Percentiles rank a stretch among this genome's conserved stretches.
These are phyloP conservation scores for Echeneis naucrates DNA, from an alignment of 2,797 vertebrate genomes.

Conservation along the genomic window DNA sequence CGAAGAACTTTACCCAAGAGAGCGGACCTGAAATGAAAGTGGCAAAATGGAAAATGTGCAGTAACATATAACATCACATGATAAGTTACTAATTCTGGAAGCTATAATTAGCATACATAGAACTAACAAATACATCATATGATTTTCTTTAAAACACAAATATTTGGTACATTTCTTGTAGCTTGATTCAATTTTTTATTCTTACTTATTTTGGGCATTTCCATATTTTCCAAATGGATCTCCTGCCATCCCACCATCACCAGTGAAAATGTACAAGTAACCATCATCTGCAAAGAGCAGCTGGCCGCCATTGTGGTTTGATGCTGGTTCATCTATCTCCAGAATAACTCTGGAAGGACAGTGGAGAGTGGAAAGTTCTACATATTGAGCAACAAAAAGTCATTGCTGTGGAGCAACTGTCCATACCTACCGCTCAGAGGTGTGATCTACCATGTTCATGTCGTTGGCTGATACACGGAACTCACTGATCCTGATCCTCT, in stretches of 20 bases:
- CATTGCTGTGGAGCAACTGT: background rate
- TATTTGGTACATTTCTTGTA: background rate
- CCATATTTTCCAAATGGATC: conserved; percentile 95
- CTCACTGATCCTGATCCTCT: conserved; percentile 96
- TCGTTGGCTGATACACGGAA: conserved; percentile 90
- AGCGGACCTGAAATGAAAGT: conserved; percentile 83
- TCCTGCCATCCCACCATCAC: conserved; percentile 97
- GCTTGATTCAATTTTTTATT: background rate
- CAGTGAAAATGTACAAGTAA: conserved; percentile 96
- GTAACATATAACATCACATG: background rate
- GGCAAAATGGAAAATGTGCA: background rate
- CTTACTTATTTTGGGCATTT: conserved; percentile 97
- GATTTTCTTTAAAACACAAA: fast-evolving
- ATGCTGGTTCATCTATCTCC: conserved; percentile 95
- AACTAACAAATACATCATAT: too few species aligned
- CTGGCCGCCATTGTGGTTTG: conserved; percentile 96
- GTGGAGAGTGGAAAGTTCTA: background rate
- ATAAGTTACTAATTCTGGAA: background rate
- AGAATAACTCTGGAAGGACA: conserved; percentile 88
- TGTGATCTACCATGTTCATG: conserved; percentile 91
- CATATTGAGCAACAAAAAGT: background rate
- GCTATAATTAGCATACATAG: background rate
- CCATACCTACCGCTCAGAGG: conserved; percentile 91
- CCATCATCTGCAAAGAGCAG: conserved; percentile 94
- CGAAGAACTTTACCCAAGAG: conserved; percentile 95